Base-by-base conservation (phyloP, 2,797 vertebrate genomes). In the Sarcophilus harrisii region DNA sequence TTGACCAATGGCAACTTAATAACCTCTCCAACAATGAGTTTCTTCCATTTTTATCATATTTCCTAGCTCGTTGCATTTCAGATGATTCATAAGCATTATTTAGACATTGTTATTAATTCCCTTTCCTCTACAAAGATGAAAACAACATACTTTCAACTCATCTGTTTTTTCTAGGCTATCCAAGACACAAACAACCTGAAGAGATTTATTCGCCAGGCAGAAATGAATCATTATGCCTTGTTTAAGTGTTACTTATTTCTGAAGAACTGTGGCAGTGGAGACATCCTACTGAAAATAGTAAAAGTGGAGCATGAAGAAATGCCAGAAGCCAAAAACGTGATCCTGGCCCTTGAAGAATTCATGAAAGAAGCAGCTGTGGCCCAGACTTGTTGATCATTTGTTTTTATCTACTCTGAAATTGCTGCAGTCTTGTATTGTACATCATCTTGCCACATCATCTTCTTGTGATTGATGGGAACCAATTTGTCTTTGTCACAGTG, bases 171-270 rank as follows among this genome's bases (percentile, higher is more conserved):
- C 29, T 99, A 99, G 99, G 99, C 99, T 93, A 99, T 99, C 96
- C 99, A 99, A 98, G 99, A 99, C 98, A 99, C 99, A 98, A 99
- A 99, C 99, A 99, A 99, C 98, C 98, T 99, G 98, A 99, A 99
- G 99, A 99, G 99, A 57, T 99, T 99, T 66, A 99, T 99, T 98
- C 99, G 99, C 0, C 99, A 99, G 98, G 99, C 99, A 0, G 99
- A 99, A 98, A 99, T 99, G 99, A 99, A 99, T 98, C 99, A 99
- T 98, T 99, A 99, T 0, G 99, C 99, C 73, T 97, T 99, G 97
- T 99, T 99, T 98, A 99, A 99, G 98, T 99, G 99, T 98, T 99
- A 99, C 97, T 98, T 99, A 98, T 99, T 99, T 98, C 99, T 99
- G n/a, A 99, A 99, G 98, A 99, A 99, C 98, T 99, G 99, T 54